Percentiles rank a stretch among this genome's conserved stretches.
These are phyloP conservation scores for Melanchra persicariae DNA, from an alignment of 2,888 invertebrate species.

Conservation along the genomic window DNA sequence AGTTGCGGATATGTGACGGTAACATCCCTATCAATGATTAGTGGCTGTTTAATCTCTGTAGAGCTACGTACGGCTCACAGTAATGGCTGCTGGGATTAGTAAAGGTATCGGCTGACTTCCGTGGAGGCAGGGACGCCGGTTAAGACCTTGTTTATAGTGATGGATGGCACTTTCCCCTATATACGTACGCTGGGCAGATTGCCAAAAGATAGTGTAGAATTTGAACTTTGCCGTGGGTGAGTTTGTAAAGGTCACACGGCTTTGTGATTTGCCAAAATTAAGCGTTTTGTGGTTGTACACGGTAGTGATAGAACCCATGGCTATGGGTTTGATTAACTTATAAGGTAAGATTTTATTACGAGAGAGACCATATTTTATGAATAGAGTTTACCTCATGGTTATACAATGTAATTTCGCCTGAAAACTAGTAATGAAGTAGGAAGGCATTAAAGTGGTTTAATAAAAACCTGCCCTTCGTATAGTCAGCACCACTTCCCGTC, in stretches of 20 bases:
- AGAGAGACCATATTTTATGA: background rate
- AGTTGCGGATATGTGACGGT: constrained; percentile 35
- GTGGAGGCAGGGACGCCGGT: constrained; percentile 30
- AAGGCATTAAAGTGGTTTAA: constrained; percentile 14
- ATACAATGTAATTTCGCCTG: background rate
- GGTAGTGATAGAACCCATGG: background rate
- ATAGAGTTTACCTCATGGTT: background rate
- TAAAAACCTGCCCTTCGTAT: constrained; percentile 18
- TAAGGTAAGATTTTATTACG: background rate
- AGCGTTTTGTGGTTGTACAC: background rate
- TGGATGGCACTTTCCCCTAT: constrained; percentile 46
- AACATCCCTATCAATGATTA: constrained; percentile 56
- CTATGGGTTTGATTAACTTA: background rate
- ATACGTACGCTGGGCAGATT: constrained; percentile 37
- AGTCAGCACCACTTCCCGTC: background rate
- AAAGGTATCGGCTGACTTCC: constrained; percentile 51
- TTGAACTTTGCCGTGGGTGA: constrained; percentile 41
- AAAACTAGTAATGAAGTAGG: background rate
- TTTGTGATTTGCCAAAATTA: constrained; percentile 19
- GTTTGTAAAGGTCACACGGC: constrained; percentile 42
- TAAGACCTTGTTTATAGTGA: constrained; percentile 49
- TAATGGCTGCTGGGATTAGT: constrained; percentile 50
- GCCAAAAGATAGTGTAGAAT: constrained; percentile 47
- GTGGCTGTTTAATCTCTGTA: constrained; percentile 48
- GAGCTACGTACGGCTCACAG: constrained; percentile 43